Conservation (phyloP, 2,888 invertebrate genomes). For the Drosophila niveifrons region DNA sequence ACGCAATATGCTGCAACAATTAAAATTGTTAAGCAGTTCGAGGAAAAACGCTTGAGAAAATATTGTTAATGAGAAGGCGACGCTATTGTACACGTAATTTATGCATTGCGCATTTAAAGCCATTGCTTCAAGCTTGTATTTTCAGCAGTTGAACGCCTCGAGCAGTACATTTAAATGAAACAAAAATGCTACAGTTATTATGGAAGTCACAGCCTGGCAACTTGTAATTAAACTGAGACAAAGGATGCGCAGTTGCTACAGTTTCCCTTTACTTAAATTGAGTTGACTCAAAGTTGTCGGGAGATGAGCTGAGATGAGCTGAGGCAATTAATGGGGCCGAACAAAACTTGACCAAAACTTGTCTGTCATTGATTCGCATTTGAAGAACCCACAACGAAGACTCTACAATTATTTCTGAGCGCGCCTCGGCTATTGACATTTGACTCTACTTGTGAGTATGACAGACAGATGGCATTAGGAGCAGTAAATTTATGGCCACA, state of each 20-base stretch:
- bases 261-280: background rate
- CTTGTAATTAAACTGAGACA: conserved; percentile 29
- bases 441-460: conserved; percentile 46
- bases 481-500: conserved; percentile 33
- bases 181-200: conserved; percentile 20
- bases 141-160: conserved; percentile 28
- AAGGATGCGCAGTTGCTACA: conserved; percentile 3
- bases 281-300: background rate
- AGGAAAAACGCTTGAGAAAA: background rate
- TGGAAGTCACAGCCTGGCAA: conserved; percentile 14
- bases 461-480: conserved; percentile 30
- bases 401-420: conserved; percentile 29
- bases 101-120: conserved; percentile 23
- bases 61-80: background rate
- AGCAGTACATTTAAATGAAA: conserved; percentile 31
- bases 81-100: conserved; percentile 9
- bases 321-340: conserved; percentile 18
- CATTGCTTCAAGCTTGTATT: background rate
- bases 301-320: conserved; percentile 19
- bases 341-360: conserved; percentile 47
- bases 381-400: background rate
- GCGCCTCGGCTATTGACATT: conserved; percentile 59
- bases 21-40: conserved; percentile 9
- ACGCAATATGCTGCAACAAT: conserved; percentile 19
- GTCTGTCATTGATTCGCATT: conserved; percentile 24